Evolutionary conservation across 2,888 invertebrate species (phyloP).

Genomic region (Polydrusus pterygomalis): DNA sequence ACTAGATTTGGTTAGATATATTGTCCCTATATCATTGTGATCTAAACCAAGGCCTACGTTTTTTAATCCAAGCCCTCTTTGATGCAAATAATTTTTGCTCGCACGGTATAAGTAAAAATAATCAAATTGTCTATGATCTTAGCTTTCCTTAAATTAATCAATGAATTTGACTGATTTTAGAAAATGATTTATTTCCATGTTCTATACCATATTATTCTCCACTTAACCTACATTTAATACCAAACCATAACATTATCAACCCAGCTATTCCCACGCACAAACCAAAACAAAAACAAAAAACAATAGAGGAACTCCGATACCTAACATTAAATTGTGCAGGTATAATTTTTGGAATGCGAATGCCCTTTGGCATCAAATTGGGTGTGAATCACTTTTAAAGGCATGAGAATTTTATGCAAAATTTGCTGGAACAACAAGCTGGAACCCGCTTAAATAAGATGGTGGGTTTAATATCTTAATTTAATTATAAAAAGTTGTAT

Average conservation of each 20-base stretch:
- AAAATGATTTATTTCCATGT: too few relatives aligned
- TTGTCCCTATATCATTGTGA: too few relatives aligned
- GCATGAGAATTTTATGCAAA: conserved; percentile 17
- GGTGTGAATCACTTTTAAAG: conserved; percentile 38
- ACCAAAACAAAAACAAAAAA: conserved; percentile 32
- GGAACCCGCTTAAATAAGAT: neutral
- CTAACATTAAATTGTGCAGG: conserved; percentile 33
- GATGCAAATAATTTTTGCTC: too few relatives aligned
- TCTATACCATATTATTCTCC: too few relatives aligned
- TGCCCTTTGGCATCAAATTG: conserved; percentile 26
- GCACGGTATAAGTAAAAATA: too few relatives aligned
- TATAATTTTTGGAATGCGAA: conserved; percentile 32
- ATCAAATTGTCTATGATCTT: too few relatives aligned
- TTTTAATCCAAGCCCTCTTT: too few relatives aligned
- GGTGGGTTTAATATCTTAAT: too few relatives aligned
- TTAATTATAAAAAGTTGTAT: neutral
- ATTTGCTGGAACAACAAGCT: conserved; percentile 7
- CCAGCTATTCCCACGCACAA: conserved; percentile 23
- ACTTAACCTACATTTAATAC: neutral
- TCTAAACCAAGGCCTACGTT: too few relatives aligned
- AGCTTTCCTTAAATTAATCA: too few relatives aligned
- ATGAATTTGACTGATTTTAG: too few relatives aligned
- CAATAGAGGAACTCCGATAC: conserved; percentile 26
- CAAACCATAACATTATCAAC: neutral
- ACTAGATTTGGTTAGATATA: too few relatives aligned